Conservation (phyloP, 2,113 vertebrate species). For the Vulpes ferrilata region DNA sequence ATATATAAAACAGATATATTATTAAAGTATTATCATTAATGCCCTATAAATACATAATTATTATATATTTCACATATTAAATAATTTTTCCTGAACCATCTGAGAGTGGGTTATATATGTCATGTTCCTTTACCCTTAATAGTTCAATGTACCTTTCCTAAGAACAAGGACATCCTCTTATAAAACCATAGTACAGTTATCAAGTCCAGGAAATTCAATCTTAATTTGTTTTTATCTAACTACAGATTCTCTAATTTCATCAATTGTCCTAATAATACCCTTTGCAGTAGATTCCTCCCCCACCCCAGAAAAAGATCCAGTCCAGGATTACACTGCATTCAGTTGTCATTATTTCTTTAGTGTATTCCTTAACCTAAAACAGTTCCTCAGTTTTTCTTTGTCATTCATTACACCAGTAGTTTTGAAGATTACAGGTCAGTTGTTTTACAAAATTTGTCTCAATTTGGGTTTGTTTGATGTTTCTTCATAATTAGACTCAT, state of each 20-base stretch:
- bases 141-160: neutral
- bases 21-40: neutral
- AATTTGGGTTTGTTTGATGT: neutral
- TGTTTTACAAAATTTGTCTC: neutral
- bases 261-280: neutral
- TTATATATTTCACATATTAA: neutral
- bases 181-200: neutral
- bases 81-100: neutral
- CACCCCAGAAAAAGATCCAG: neutral
- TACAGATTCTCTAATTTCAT: neutral
- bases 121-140: neutral
- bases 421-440: neutral
- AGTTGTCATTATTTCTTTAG: neutral
- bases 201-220: neutral
- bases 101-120: neutral
- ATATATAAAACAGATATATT: neutral
- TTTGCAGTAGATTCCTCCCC: neutral
- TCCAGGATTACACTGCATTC: neutral
- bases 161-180: neutral
- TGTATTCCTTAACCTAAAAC: neutral
- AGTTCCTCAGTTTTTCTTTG: neutral
- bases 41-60: neutral
- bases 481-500: neutral
- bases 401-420: neutral
- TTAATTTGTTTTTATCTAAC: conserved; percentile 14